phyloP scores from a whole-genome alignment of 2,797 vertebrate genomes.

The Micromesistius poutassou region DNA sequence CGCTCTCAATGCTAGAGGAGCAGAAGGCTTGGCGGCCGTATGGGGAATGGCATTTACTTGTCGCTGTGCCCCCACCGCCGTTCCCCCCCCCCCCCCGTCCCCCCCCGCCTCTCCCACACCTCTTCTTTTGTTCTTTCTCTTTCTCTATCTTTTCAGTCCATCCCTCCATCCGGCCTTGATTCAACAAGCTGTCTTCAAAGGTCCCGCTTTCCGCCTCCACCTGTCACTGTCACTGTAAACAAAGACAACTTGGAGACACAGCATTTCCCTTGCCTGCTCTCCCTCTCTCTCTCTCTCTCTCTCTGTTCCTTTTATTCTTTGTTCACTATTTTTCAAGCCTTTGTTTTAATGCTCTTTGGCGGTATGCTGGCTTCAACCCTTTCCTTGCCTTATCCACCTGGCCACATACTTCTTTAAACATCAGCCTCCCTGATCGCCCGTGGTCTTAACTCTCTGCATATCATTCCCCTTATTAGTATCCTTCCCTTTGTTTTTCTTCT shows the following conservation, averaged over 20 bases:
- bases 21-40: constrained; percentile 62
- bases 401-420: not conserved
- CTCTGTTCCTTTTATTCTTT: constrained; percentile 13
- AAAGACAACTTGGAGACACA: constrained; percentile 65
- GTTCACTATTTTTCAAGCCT: constrained; percentile 1
- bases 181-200: constrained; percentile 67
- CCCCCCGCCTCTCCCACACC: constrained; percentile 19
- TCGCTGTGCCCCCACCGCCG: not conserved
- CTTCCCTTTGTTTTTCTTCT: constrained; percentile 11
- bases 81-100: too few relatives aligned
- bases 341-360: constrained; percentile 15
- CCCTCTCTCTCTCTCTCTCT: constrained; percentile 19
- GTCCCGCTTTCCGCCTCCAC: constrained; percentile 71
- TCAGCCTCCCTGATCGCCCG: not conserved
- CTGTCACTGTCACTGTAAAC: constrained; percentile 72
- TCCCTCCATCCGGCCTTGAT: constrained; percentile 60
- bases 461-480: not conserved
- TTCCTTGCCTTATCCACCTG: not conserved
- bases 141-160: constrained; percentile 59
- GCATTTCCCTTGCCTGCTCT: constrained; percentile 36
- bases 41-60: constrained; percentile 66
- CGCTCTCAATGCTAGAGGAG: constrained; percentile 31
- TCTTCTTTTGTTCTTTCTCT: constrained; percentile 57
- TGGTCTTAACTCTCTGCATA: not conserved
- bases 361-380: not conserved